phyloP scores from a whole-genome alignment of 2,113 vertebrate genomes.

The Dromiciops gliroides region DNA sequence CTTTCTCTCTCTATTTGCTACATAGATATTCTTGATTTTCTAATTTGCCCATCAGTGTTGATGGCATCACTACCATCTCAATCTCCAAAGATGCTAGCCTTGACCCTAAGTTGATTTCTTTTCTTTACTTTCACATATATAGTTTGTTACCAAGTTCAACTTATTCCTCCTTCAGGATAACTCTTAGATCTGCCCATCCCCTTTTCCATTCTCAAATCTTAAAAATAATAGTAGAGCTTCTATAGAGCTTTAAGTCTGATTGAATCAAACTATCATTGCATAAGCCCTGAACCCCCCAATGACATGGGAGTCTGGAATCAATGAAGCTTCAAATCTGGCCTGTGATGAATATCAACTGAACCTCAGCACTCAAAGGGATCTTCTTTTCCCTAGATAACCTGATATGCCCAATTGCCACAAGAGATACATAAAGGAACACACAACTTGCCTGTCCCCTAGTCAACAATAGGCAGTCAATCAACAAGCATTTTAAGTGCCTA shows the following conservation, averaged over 20 bases:
- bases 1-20: neutral
- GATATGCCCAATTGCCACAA: neutral
- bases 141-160: neutral
- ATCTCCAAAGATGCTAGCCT: neutral
- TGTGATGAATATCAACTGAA: no score
- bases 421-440: neutral
- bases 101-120: neutral
- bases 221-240: neutral
- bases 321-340: neutral
- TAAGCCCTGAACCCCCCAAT: no score
- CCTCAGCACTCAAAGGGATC: no score
- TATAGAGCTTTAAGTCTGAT: neutral
- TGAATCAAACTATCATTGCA: neutral
- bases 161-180: neutral
- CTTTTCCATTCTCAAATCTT: neutral
- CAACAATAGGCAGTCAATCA: no score
- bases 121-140: neutral
- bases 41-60: neutral
- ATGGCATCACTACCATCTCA: accelerated
- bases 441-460: neutral
- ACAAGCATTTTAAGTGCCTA: no score
- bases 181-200: slow-evolving; percentile 1
- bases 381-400: neutral
- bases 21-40: neutral
- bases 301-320: neutral